phyloP scores from a whole-genome alignment of 2,888 invertebrate genomes.

The Neoitamus cyanurus region DNA sequence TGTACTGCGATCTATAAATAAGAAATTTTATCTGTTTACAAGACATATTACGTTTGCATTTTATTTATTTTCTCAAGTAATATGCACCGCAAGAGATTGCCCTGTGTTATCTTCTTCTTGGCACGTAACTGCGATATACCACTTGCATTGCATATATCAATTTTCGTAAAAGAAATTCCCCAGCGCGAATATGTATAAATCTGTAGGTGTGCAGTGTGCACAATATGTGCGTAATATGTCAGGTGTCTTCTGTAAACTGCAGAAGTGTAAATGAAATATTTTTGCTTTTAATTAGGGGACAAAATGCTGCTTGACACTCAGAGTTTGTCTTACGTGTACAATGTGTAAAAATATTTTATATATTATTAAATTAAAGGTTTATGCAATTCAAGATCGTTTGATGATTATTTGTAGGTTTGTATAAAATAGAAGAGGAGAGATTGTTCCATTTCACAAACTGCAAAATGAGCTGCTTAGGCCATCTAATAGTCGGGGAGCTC shows the following conservation, averaged over 20 bases:
- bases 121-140: neutral
- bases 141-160: neutral
- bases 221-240: neutral
- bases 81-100: neutral
- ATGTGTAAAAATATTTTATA: too few relatives aligned
- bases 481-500: too few relatives aligned
- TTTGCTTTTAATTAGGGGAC: neutral
- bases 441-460: too few relatives aligned
- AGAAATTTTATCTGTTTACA: neutral
- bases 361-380: too few relatives aligned
- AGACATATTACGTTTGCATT: neutral
- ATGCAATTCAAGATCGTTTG: too few relatives aligned
- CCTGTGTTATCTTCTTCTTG: neutral
- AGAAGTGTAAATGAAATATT: neutral
- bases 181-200: neutral
- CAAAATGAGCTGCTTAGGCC: too few relatives aligned
- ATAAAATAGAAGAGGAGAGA: too few relatives aligned
- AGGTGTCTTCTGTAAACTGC: neutral
- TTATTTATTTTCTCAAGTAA: neutral
- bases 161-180: neutral
- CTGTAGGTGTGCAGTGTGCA: neutral
- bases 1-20: neutral
- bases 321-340: too few relatives aligned
- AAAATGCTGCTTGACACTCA: too few relatives aligned
- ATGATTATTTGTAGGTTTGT: too few relatives aligned